Evolutionary conservation across 1,140 invertebrate species (phyloP).

Genomic region (Drosophila santomea): DNA sequence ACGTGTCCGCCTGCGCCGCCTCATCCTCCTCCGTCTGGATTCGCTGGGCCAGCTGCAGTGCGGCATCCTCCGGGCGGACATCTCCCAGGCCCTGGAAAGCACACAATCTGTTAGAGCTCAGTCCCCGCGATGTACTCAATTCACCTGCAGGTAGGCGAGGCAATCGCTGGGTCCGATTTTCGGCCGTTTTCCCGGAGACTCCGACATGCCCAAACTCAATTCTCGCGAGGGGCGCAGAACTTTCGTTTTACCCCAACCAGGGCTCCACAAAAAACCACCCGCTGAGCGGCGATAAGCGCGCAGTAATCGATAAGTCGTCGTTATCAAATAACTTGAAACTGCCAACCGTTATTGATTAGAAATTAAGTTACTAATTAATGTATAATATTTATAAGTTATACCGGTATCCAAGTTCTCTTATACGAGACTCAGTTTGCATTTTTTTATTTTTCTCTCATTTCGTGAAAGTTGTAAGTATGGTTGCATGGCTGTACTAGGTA

Average conservation of each 20-base stretch:
- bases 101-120: not conserved
- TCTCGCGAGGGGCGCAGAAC: not conserved
- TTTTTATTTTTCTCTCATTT: no score
- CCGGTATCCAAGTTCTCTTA: no score
- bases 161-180: constrained; percentile 46
- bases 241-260: constrained; percentile 1
- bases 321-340: not conserved
- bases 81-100: constrained; percentile 47
- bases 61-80: constrained; percentile 55
- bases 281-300: not conserved
- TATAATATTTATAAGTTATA: no score
- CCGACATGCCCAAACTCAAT: constrained; percentile 17
- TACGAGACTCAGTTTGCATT: no score
- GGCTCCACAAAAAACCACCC: not conserved
- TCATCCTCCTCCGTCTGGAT: constrained; percentile 51
- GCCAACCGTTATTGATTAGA: not conserved
- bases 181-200: constrained; percentile 28
- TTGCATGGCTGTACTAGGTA: no score
- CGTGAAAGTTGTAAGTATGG: no score
- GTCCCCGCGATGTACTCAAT: not conserved
- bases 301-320: not conserved
- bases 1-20: constrained; percentile 20
- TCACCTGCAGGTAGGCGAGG: constrained; percentile 54
- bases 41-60: constrained; percentile 45
- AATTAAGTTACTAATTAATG: no score